Evolutionary conservation across 2,888 invertebrate genomes (phyloP).

Genomic region (Muscina levida): DNA sequence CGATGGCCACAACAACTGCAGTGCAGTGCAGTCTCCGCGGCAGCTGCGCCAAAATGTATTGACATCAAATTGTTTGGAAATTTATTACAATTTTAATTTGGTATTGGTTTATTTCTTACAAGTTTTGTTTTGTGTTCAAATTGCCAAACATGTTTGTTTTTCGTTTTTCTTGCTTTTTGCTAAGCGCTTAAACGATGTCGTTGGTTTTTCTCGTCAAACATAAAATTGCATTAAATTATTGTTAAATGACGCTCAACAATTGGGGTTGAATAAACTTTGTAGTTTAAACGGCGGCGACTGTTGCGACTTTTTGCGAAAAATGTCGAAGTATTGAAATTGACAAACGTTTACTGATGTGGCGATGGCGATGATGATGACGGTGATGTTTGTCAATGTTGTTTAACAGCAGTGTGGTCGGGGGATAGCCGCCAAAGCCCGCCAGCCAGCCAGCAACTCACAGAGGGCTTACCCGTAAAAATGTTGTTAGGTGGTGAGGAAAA

Average conservation of each 20-base stretch:
- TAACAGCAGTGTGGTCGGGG: background rate
- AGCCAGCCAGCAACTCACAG: background rate
- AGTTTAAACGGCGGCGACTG: background rate
- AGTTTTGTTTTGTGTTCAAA: slow-evolving; percentile 2
- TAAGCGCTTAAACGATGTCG: background rate
- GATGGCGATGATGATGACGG: no score
- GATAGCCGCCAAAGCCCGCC: no score
- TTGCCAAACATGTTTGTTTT: slow-evolving; percentile 51
- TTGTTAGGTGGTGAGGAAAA: background rate
- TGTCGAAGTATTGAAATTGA: slow-evolving; percentile 17
- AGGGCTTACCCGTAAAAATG: background rate
- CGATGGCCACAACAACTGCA: no score
- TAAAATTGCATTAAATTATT: slow-evolving; percentile 37
- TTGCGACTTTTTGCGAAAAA: background rate
- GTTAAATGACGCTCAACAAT: slow-evolving; percentile 29
- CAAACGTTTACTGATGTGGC: background rate
- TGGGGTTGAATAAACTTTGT: slow-evolving; percentile 44
- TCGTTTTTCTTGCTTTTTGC: background rate
- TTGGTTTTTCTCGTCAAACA: slow-evolving; percentile 28
- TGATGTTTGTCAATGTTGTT: slow-evolving; percentile 5
- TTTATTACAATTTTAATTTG: slow-evolving; percentile 50
- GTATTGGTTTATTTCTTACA: slow-evolving; percentile 14
- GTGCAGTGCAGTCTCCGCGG: background rate
- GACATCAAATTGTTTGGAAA: slow-evolving; percentile 57
- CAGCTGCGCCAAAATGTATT: slow-evolving; percentile 8